These are phyloP conservation scores for Spodoptera picta DNA, from an alignment of 2,888 invertebrate species.

Conservation along the genomic window DNA sequence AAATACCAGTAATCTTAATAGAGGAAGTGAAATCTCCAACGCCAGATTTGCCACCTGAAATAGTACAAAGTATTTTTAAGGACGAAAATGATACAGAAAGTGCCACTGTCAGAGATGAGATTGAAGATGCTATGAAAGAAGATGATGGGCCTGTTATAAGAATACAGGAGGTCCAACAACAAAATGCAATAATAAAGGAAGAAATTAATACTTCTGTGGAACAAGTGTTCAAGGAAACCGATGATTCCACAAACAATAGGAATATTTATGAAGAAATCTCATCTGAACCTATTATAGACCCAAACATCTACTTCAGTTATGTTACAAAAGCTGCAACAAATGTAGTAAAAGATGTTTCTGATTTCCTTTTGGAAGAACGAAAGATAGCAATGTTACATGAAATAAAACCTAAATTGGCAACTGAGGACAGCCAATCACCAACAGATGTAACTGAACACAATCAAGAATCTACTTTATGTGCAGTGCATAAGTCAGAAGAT, in stretches of 20 bases:
- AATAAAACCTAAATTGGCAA: slow-evolving; percentile 3
- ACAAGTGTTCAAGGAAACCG: slow-evolving; percentile 6
- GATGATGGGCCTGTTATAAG: slow-evolving; percentile 8
- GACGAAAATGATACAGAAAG: slow-evolving; percentile 45
- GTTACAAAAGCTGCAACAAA: slow-evolving; percentile 20
- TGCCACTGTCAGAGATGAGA: slow-evolving; percentile 31
- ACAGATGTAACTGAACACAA: slow-evolving; percentile 6
- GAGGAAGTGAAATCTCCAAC: slow-evolving; percentile 52
- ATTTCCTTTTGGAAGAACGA: slow-evolving; percentile 45
- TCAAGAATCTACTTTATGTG: slow-evolving; percentile 9
- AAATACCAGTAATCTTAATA: slow-evolving; percentile 50
- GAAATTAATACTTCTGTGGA: slow-evolving; percentile 24
- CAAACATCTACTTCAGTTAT: slow-evolving; percentile 3
- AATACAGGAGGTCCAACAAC: slow-evolving; percentile 41
- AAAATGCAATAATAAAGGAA: slow-evolving; percentile 38
- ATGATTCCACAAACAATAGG: slow-evolving; percentile 15
- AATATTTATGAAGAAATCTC: slow-evolving; percentile 9
- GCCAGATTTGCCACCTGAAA: slow-evolving; percentile 72
- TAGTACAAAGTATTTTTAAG: slow-evolving; percentile 78
- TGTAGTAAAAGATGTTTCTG: slow-evolving; percentile 36
- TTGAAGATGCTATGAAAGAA: slow-evolving; percentile 21
- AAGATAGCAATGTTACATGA: slow-evolving; percentile 30
- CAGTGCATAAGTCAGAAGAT: slow-evolving; percentile 10
- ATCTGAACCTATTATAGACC: not conserved
- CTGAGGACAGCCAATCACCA: not conserved